Evolutionary conservation across 2,797 vertebrate genomes (phyloP).

Genomic region (Notamacropus eugenii): DNA sequence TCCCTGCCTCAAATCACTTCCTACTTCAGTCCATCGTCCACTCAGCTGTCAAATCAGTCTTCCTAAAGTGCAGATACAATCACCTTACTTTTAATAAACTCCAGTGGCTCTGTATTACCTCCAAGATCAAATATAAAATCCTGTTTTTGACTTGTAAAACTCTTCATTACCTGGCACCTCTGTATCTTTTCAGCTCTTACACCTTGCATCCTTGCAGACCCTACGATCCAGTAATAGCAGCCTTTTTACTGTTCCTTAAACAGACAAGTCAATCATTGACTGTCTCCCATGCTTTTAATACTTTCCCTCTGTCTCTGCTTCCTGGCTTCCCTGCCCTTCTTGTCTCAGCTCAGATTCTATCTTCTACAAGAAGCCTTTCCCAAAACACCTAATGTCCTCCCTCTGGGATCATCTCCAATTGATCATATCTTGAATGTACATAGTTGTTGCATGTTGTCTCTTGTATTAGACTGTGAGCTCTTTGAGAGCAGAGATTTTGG

Average conservation of each 20-base stretch:
- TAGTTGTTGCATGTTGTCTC: background rate
- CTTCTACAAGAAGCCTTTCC: background rate
- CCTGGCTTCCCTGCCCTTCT: background rate
- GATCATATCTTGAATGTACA: background rate
- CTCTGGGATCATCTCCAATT: background rate
- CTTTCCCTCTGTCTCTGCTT: background rate
- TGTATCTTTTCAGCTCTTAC: background rate
- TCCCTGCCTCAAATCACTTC: background rate
- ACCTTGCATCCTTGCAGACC: background rate
- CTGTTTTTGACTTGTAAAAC: conserved; percentile 62
- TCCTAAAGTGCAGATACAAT: background rate
- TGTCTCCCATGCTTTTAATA: background rate
- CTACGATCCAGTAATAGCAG: background rate
- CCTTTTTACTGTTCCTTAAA: background rate
- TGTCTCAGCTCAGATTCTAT: too few species aligned
- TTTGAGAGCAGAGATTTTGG: too few species aligned
- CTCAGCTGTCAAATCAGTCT: background rate
- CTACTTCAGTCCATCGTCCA: background rate
- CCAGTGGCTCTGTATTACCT: background rate
- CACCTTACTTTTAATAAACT: background rate
- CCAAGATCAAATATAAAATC: conserved; percentile 3
- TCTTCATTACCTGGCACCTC: background rate
- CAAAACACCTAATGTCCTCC: too few species aligned
- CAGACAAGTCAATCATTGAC: background rate
- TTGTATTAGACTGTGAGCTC: background rate